Evolutionary conservation across 2,888 invertebrate genomes (phyloP).

Genomic region (Drosophila setosimentum): DNA sequence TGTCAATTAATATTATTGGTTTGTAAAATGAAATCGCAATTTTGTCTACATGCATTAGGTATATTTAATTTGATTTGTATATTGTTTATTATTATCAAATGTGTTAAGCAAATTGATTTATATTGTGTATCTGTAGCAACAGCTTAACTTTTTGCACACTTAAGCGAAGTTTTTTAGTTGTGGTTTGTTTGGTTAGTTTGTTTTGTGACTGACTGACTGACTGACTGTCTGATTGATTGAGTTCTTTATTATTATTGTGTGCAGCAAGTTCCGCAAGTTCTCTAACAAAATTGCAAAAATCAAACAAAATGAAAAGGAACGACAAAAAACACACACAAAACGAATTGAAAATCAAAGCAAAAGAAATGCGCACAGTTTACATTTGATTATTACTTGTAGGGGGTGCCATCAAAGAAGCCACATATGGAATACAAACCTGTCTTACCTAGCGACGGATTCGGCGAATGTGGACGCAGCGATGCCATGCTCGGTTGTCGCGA

Average conservation of each 20-base stretch:
- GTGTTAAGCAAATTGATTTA: constrained; percentile 15
- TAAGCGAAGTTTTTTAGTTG: constrained; percentile 17
- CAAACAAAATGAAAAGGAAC: constrained; percentile 37
- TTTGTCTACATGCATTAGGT: constrained; percentile 27
- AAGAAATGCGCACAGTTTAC: constrained; percentile 40
- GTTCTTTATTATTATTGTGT: constrained; percentile 46
- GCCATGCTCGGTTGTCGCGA: constrained; percentile 94
- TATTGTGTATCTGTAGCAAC: neutral
- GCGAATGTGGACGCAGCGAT: constrained; percentile 92
- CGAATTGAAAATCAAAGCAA: constrained; percentile 36
- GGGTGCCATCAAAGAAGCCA: constrained; percentile 46
- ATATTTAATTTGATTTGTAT: constrained; percentile 24
- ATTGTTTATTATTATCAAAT: constrained; percentile 20
- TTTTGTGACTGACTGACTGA: constrained; percentile 49
- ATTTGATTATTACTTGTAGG: constrained; percentile 17
- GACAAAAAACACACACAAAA: constrained; percentile 37
- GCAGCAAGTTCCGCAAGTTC: constrained; percentile 62
- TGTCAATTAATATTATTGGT: constrained; percentile 21
- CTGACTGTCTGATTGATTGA: constrained; percentile 61
- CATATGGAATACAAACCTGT: constrained; percentile 85
- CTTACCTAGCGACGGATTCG: constrained; percentile 86
- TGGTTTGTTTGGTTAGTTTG: constrained; percentile 56
- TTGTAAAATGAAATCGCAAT: constrained; percentile 12
- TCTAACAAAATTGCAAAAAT: constrained; percentile 50
- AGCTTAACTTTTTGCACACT: constrained; percentile 35